These are phyloP conservation scores for Philopotamus ludificatus DNA, from an alignment of 1,140 invertebrate genomes.

Conservation along the genomic window DNA sequence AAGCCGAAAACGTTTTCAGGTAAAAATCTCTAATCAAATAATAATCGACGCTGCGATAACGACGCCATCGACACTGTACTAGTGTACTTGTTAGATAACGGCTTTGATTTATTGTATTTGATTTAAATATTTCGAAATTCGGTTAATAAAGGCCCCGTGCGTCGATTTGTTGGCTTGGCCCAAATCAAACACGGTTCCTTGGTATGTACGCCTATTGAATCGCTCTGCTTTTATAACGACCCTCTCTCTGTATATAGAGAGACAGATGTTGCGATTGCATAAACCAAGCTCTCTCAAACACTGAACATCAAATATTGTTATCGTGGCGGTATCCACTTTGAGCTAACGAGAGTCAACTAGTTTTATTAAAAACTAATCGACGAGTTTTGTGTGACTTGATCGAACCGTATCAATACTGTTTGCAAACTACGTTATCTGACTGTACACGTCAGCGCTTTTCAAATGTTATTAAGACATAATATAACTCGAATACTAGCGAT, in stretches of 20 bases:
- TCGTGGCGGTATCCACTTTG: neutral
- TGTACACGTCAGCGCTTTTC: neutral
- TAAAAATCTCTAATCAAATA: slow-evolving; percentile 31
- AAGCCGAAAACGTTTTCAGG: slow-evolving; percentile 20
- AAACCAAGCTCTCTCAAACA: neutral
- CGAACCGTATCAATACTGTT: neutral
- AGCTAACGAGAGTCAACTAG: neutral
- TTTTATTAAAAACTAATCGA: slow-evolving; percentile 21
- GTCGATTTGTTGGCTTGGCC: too few relatives aligned
- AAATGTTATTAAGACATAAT: neutral
- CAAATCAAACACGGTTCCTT: neutral
- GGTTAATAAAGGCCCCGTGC: too few relatives aligned
- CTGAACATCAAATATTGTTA: slow-evolving; percentile 10
- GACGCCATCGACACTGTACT: neutral
- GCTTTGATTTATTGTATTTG: neutral
- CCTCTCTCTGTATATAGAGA: neutral
- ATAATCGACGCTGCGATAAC: slow-evolving; percentile 5
- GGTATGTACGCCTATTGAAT: neutral
- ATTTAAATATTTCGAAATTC: too few relatives aligned
- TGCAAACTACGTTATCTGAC: neutral
- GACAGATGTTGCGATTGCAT: slow-evolving; percentile 12
- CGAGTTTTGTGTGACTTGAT: neutral
- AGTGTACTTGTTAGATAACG: neutral
- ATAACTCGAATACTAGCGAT: neutral
- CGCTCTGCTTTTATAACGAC: neutral